Conservation (phyloP, 2,113 vertebrate genomes). For the Pteropus alecto region DNA sequence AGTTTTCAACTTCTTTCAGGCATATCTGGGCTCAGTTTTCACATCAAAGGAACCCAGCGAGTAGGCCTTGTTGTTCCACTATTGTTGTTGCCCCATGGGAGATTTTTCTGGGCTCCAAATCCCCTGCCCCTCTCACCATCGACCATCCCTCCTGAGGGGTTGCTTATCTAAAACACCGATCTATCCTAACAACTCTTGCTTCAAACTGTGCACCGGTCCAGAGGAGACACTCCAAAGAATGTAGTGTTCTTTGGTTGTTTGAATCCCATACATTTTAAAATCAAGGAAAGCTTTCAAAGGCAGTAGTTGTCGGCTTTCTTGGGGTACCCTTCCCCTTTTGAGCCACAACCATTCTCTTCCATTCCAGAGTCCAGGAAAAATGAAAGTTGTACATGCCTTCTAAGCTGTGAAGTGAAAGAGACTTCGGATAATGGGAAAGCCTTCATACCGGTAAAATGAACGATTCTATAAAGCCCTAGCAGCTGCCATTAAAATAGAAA, state of each 20-base stretch:
- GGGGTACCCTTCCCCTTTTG: neutral
- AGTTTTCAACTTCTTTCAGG: neutral
- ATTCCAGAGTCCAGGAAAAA: neutral
- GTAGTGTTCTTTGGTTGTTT: neutral
- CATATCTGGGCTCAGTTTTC: neutral
- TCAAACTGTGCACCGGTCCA: neutral
- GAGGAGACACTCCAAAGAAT: neutral
- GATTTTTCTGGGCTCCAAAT: neutral
- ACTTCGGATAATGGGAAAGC: neutral
- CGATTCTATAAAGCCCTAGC: neutral
- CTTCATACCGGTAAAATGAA: neutral
- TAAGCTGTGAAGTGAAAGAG: neutral
- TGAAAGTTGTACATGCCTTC: neutral
- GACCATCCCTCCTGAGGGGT: neutral
- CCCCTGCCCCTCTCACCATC: neutral
- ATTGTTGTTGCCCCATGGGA: neutral
- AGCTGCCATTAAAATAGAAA: neutral
- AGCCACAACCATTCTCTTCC: neutral
- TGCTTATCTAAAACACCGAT: conserved; percentile 39
- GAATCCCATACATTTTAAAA: neutral
- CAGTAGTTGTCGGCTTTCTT: neutral
- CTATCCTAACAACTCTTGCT: neutral
- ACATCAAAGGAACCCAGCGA: conserved; percentile 37
- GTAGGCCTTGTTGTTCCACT: neutral
- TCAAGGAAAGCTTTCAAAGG: neutral